A percentile compares a stretch with the other conserved stretches of the same genome.
phyloP scores from a whole-genome alignment of 2,797 vertebrate species.

The Eidolon dupreanum region DNA sequence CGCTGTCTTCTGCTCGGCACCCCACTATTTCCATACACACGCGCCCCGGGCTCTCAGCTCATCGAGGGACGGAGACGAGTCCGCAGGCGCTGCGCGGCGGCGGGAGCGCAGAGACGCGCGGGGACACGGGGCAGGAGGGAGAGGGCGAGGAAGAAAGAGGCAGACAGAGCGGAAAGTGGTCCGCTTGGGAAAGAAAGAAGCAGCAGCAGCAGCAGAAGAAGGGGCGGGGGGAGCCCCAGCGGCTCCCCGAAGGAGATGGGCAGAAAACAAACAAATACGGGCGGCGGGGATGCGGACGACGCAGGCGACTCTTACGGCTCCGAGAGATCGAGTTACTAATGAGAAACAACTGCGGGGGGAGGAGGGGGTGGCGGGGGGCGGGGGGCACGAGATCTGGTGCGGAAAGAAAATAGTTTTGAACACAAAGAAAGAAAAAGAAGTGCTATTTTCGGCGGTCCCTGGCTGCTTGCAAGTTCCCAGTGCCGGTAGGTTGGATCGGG shows the following conservation, averaged over 20 bases:
- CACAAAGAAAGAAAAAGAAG: slow-evolving; percentile 83
- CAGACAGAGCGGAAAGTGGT: neutral
- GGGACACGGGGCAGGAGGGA: slow-evolving; percentile 67
- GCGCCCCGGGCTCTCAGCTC: slow-evolving; percentile 89
- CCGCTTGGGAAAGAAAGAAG: slow-evolving; percentile 56
- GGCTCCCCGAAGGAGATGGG: slow-evolving; percentile 71
- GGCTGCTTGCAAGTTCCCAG: slow-evolving; percentile 91
- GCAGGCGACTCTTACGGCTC: slow-evolving; percentile 71
- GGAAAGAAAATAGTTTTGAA: slow-evolving; percentile 86
- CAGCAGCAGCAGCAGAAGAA: slow-evolving; percentile 65
- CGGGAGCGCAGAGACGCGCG: slow-evolving; percentile 68
- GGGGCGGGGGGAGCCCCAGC: slow-evolving; percentile 51
- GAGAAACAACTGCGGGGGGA: slow-evolving; percentile 76
- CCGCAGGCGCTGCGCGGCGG: slow-evolving; percentile 75
- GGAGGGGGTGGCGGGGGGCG: no score
- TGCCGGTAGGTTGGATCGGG: slow-evolving; percentile 94
- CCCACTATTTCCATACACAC: slow-evolving; percentile 99
- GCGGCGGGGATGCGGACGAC: neutral
- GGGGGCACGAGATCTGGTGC: slow-evolving; percentile 83
- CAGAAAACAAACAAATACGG: slow-evolving; percentile 53
- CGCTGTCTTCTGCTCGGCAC: slow-evolving; percentile 96
- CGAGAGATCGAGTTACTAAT: slow-evolving; percentile 78
- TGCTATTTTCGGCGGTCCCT: slow-evolving; percentile 87
- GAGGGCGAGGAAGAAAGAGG: slow-evolving; percentile 58
- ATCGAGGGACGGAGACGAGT: slow-evolving; percentile 86